Evolutionary conservation across 92 coral and sea anemone species (phyloP), one percentile per base, ranked within the genome.

Genomic region (Paramuricea clavata): DNA sequence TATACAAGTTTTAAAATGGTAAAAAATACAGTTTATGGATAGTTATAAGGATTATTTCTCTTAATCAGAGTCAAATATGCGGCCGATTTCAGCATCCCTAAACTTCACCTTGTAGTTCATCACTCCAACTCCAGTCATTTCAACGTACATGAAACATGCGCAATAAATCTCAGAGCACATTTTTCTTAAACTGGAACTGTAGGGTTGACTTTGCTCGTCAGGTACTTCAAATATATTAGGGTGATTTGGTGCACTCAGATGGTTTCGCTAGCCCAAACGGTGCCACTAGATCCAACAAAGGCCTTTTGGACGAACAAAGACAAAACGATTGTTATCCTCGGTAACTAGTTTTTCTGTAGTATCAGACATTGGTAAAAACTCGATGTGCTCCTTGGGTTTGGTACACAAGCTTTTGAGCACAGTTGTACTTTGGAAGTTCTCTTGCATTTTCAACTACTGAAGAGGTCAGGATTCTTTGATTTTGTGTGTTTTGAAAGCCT

Each of bases 301-400:
- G 79, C 87, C 76, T n/a, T 83, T 83, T 27, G 87, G 70, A n/a
- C 67, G 87, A 19, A 83, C 57, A 43, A 68, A 83, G n/a, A 81
- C 86, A 81, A 81, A 81, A 64, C 43, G 86, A 15, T 54, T 19
- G 35, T 81, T 67, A 44, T 77, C 86, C n/a, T 81, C 49, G 17
- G 86, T 81, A 44, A 81, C 49, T 12, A 67, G 86, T 33, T 61
- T 81, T 50, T 81, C 86, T 43, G 39, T 52, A 42, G 25, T 62
- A 22, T 68, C 86, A 35, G 74, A 61, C 86, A 81, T 62, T 81
- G 76, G 86, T 81, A 41, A 81, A 81, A n/a, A 81, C 65, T 60
- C 77, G 71, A 62, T 81, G 86, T 13, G 86, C 49, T 31, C 77
- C 86, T 31, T 56, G 85, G 12, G 74, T 81, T 81, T 61, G 85